phyloP scores from a whole-genome alignment of 2,113 vertebrate species.

The Sminthopsis crassicaudata region DNA sequence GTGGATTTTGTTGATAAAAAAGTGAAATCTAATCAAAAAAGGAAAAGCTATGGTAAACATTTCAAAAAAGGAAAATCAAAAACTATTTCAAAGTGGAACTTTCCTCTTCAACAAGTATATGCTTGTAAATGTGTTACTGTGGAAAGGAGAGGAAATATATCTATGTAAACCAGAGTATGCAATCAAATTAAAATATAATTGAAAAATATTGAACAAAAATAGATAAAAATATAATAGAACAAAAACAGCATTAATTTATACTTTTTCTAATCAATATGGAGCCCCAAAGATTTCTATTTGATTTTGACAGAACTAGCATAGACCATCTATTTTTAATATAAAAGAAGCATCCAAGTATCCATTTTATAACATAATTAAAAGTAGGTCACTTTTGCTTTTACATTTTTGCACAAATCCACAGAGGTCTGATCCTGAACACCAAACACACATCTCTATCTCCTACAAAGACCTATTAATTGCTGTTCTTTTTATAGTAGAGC shows the following conservation, averaged over 20 bases:
- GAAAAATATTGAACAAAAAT: neutral
- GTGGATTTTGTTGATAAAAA: neutral
- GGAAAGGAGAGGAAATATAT: neutral
- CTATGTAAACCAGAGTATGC: neutral
- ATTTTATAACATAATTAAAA: conserved; percentile 1
- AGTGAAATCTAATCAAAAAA: neutral
- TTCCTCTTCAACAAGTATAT: neutral
- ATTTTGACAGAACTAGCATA: neutral
- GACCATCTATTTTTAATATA: neutral
- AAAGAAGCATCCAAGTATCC: neutral
- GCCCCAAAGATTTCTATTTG: neutral
- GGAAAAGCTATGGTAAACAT: neutral
- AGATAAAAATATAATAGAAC: neutral
- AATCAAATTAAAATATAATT: neutral
- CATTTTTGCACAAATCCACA: neutral
- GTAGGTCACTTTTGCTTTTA: conserved; percentile 25
- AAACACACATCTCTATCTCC: conserved; percentile 10
- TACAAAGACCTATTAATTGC: conserved; percentile 46
- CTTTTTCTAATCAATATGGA: neutral
- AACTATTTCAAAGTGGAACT: neutral
- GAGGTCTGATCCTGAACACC: neutral
- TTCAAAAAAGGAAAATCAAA: neutral
- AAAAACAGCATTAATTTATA: neutral
- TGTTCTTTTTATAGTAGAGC: conserved; percentile 34
- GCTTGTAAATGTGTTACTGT: neutral